Base-by-base conservation (phyloP, 2,113 vertebrate genomes). In the Illadopsis cleaveri region DNA sequence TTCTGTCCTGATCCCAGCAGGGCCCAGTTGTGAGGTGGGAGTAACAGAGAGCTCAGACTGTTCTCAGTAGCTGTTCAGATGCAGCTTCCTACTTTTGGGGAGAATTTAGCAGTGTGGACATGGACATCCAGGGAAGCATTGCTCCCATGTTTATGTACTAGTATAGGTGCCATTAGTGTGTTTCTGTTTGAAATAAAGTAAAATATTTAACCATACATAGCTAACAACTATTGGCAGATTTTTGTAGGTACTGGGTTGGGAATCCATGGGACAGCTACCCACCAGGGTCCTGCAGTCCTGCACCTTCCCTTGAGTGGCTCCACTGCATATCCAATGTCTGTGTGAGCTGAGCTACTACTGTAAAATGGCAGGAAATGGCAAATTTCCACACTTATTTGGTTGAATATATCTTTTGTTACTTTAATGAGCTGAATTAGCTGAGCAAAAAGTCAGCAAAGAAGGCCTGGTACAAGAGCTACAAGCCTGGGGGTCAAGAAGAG, bases 291-390 rank as follows among this genome's bases (percentile, higher is more conserved):
- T 54, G 30, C 33, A 48, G 19, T 50, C 56, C 30, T 53, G n/a
- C 15, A 15, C 11, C 24, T 65, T 37, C 1, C 0, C n/a, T 75
- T 19, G 16, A 10, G 60, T 78, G 38, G 37, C n/a, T 53, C 56
- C 25, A 18, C 5, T 78, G 23, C 3, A 1, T 40, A 3, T 65
- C 37, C 12, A 5, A 7, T 5, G 1, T 22, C 25, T 3, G 0
- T 13, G 20, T 48, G 61, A 62, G 25, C 44, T 45, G 33, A 76
- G 54, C 45, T 15, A 60, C 8, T 1, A 4, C 35, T 30, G 22
- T 45, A 42, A 77, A 80, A 69, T n/a, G 25, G 37, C 37, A 83
- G 42, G 9, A 80, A 80, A 64, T 7, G 22, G 7, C 1, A 3
- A 11, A 22, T 54, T 73, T 73, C 5, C 27, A 56, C 21, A 17